Conservation (phyloP, 2,888 invertebrate genomes). For the Cheilosia urbana region DNA sequence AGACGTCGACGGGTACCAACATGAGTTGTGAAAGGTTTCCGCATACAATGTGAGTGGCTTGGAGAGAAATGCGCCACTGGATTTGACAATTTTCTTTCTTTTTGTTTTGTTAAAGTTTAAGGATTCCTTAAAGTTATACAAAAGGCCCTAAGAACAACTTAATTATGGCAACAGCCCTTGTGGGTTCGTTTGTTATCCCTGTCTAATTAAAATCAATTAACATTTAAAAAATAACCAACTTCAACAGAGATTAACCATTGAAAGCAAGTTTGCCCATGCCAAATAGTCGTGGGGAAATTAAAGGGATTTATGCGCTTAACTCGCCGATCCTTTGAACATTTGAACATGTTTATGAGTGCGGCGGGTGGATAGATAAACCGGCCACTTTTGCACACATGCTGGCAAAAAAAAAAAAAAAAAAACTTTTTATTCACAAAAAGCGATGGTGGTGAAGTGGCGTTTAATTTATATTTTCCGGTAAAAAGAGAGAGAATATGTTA, state of each 20-base stretch:
- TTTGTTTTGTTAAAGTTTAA: neutral
- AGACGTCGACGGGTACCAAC: constrained; percentile 13
- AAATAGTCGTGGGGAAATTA: constrained; percentile 13
- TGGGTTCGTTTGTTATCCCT: neutral
- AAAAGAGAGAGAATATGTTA: no score
- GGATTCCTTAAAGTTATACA: neutral
- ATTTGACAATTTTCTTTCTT: neutral
- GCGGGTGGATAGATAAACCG: constrained; percentile 8
- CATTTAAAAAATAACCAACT: neutral
- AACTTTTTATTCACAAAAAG: constrained; percentile 33
- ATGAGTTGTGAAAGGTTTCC: constrained; percentile 9
- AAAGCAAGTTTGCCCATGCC: neutral
- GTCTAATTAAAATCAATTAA: neutral
- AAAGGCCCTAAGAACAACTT: no score
- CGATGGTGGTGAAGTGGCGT: constrained; percentile 52
- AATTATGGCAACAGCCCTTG: no score
- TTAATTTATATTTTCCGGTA: constrained; percentile 67
- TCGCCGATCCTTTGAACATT: constrained; percentile 15
- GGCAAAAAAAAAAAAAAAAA: constrained; percentile 2
- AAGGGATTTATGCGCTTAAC: neutral
- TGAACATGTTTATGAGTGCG: constrained; percentile 41
- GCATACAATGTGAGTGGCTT: neutral
- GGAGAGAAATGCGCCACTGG: constrained; percentile 39
- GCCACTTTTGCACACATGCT: constrained; percentile 27
- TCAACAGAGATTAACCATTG: no score